Evolutionary conservation across 2,797 vertebrate species (phyloP), one percentile per base, ranked within the genome.

Genomic region (Crenuchus spilurus): DNA sequence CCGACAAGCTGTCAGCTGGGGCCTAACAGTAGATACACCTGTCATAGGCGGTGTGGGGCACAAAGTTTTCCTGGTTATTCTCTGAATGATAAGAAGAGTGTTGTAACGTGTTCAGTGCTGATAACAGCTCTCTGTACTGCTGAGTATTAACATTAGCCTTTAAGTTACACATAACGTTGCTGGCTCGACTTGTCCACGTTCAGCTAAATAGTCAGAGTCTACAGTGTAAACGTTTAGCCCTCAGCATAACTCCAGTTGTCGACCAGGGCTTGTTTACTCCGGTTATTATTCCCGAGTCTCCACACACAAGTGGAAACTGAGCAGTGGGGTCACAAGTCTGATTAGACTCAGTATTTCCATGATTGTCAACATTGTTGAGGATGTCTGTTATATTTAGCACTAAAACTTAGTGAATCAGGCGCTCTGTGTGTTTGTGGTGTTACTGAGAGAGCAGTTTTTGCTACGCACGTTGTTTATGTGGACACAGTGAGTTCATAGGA

Each of bases 11-110:
- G 82, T 82, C 81, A 81, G 78, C 41, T 78, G 8, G 30, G 42
- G 70, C 66, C 70, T 55, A n/a, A 64, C 18, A 18, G 11, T 13
- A 35, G 48, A 24, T 33, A 73, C 86, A 84, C 80, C 78, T 90
- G 82, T 86, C 80, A 63, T 80, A 72, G 78, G 41, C 68, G 9
- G 14, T 30, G 22, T 2, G n/a, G 26, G 8, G 14, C 13, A 6
- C 18, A 6, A 20, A 14, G 10, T 14, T 20, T 9, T 37, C 51
- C 61, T 57, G 3, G 3, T 54, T 48, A 18, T n/a, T 11, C 20
- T 20, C 70, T 81, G 62, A 82, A 61, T 77, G 75, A 74, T 83
- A 82, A 79, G 30, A 22, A 18, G 28, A 78, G 10, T 20, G 10
- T 10, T 1, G 8, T 51, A 20, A 51, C 20, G 18, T 51, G 18